Conservation (phyloP, 2,888 invertebrate species). For the Adelognathus sp. region DNA sequence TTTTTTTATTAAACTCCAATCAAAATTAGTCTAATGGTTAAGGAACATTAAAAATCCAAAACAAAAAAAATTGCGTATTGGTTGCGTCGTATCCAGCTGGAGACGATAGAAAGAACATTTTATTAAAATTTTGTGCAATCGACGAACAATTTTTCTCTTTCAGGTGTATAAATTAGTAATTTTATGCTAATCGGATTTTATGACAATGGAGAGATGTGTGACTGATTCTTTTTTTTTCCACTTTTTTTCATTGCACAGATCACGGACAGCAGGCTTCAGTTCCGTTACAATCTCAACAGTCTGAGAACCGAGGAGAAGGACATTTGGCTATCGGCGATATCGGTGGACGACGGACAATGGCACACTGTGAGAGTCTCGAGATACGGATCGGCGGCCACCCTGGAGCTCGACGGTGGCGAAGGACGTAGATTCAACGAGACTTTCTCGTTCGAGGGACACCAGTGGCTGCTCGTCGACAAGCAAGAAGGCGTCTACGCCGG, state of each 20-base stretch:
- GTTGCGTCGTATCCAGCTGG: no score
- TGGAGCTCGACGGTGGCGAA: constrained; percentile 97
- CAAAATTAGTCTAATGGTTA: no score
- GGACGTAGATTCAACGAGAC: constrained; percentile 96
- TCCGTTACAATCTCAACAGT: constrained; percentile 96
- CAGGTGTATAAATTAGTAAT: neutral
- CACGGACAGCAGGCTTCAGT: constrained; percentile 93
- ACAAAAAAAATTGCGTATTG: no score
- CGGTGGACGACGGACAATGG: constrained; percentile 98
- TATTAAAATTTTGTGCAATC: no score
- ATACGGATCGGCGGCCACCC: constrained; percentile 95
- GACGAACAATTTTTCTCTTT: neutral
- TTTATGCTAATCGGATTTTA: no score
- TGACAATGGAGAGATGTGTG: neutral
- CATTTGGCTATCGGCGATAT: constrained; percentile 94
- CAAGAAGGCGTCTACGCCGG: constrained; percentile 98
- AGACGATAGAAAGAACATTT: no score
- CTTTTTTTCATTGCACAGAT: constrained; percentile 83
- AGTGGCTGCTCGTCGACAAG: constrained; percentile 95
- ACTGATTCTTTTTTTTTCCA: neutral
- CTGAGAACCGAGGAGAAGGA: constrained; percentile 94
- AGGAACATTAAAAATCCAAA: no score
- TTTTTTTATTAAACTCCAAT: constrained; percentile 13
- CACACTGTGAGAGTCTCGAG: constrained; percentile 96
- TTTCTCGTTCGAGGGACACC: constrained; percentile 94